phyloP scores from a whole-genome alignment of 2,888 invertebrate species.

The Polyploca ridens region DNA sequence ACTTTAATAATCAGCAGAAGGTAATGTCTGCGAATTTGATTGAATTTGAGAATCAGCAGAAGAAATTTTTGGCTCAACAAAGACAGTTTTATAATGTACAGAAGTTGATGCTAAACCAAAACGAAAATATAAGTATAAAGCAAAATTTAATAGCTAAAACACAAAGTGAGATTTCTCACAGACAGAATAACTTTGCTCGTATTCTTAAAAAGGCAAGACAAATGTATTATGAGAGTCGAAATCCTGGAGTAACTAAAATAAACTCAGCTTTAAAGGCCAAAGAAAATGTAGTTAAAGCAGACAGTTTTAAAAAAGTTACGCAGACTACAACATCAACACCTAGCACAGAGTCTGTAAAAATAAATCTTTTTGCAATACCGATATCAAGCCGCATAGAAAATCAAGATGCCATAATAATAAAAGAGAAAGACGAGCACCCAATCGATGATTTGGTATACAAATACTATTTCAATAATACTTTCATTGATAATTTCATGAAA shows the following conservation, averaged over 20 bases:
- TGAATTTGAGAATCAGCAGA: conserved; percentile 72
- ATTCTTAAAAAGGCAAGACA: conserved; percentile 72
- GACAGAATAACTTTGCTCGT: conserved; percentile 70
- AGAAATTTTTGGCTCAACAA: conserved; percentile 70
- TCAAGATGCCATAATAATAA: conserved; percentile 66
- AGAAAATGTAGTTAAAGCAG: conserved; percentile 16
- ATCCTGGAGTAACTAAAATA: conserved; percentile 21
- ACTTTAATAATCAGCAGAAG: conserved; percentile 54
- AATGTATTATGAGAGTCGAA: conserved; percentile 50
- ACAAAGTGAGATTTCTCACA: conserved; percentile 71
- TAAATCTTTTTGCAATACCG: conserved; percentile 69
- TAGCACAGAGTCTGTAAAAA: conserved; percentile 64
- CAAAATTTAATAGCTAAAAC: conserved; percentile 70
- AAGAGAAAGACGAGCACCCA: conserved; percentile 68
- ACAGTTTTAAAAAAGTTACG: conserved; percentile 19
- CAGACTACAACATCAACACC: conserved; percentile 31
- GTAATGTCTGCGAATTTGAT: conserved; percentile 57
- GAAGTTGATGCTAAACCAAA: conserved; percentile 69
- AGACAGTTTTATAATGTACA: conserved; percentile 72
- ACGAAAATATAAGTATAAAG: conserved; percentile 69
- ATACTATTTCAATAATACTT: conserved; percentile 78
- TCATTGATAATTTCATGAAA: conserved; percentile 70
- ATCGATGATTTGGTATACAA: conserved; percentile 77
- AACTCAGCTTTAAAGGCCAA: conserved; percentile 21
- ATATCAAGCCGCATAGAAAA: conserved; percentile 50